These are phyloP conservation scores for Mustela erminea DNA, from an alignment of 2,797 vertebrate species.

Conservation along the genomic window DNA sequence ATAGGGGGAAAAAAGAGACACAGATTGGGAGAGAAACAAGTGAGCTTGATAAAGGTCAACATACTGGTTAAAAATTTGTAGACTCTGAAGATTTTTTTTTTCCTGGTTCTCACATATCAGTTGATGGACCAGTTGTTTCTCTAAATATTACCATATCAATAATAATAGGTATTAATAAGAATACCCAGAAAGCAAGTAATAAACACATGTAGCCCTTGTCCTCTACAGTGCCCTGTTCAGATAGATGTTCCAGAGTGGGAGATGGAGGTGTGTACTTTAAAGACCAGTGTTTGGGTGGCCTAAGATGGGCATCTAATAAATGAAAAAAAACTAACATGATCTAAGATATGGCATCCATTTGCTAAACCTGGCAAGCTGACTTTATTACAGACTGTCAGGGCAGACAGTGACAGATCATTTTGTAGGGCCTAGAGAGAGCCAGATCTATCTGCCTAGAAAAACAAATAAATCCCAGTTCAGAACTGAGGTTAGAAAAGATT, in stretches of 20 bases:
- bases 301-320: constrained; percentile 81
- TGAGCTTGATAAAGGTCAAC: not conserved
- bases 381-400: constrained; percentile 82
- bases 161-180: constrained; percentile 31
- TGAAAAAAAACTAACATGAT: constrained; percentile 79
- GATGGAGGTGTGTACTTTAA: fast-evolving
- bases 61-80: not conserved
- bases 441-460: constrained; percentile 85
- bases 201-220: not conserved
- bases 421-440: constrained; percentile 73
- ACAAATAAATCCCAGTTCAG: constrained; percentile 86
- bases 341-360: constrained; percentile 76
- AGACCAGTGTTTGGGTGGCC: constrained; percentile 36
- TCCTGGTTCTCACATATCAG: not conserved
- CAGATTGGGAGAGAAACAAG: not conserved
- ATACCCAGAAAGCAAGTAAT: not conserved
- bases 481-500: constrained; percentile 84
- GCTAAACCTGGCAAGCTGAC: constrained; percentile 79
- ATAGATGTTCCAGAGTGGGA: constrained; percentile 15
- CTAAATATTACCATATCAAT: not conserved
- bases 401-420: constrained; percentile 87
- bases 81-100: not conserved
- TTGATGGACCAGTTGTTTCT: not conserved
- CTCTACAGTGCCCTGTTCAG: constrained; percentile 6
- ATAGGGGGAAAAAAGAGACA: not conserved